Percentiles rank a stretch among this genome's conserved stretches.
These are phyloP conservation scores for Gnatocerus cornutus DNA, from an alignment of 2,888 invertebrate genomes.

Conservation along the genomic window DNA sequence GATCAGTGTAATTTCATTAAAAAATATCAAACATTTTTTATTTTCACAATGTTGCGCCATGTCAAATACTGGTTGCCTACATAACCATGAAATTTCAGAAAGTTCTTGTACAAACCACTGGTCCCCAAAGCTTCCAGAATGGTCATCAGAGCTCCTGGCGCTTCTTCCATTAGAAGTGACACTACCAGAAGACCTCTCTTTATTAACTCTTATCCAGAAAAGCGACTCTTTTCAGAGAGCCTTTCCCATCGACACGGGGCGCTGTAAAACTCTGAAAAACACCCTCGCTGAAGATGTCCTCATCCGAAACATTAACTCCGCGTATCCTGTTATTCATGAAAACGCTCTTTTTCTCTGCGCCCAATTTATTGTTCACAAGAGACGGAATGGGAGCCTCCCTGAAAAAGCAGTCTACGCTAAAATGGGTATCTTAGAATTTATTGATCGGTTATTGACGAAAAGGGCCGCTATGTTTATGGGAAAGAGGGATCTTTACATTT, in stretches of 20 bases:
- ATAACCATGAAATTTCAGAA: not conserved
- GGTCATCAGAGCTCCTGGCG: conserved; percentile 47
- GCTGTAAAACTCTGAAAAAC: conserved; percentile 60
- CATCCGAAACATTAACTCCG: conserved; percentile 73
- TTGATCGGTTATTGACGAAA: conserved; percentile 73
- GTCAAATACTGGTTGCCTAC: conserved; percentile 12
- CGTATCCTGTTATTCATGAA: conserved; percentile 82
- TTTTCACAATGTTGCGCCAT: not conserved
- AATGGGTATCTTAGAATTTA: conserved; percentile 71
- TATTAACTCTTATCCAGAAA: conserved; percentile 61
- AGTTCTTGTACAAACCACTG: conserved; percentile 40
- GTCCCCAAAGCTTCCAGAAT: conserved; percentile 53
- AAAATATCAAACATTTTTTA: too few species aligned
- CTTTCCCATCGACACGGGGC: conserved; percentile 68
- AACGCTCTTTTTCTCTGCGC: conserved; percentile 77
- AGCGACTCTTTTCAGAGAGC: conserved; percentile 68
- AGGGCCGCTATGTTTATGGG: conserved; percentile 72
- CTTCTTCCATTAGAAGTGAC: conserved; percentile 1
- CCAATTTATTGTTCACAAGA: conserved; percentile 79
- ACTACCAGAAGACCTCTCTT: not conserved
- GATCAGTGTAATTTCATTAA: too few species aligned
- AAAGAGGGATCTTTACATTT: conserved; percentile 55
- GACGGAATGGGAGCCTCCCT: conserved; percentile 59
- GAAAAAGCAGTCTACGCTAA: conserved; percentile 61
- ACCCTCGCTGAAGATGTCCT: conserved; percentile 53